Base-by-base conservation (phyloP, 30 jellyfish, hydroid and myxozoan genomes). In the Nemopilema nomurai region DNA sequence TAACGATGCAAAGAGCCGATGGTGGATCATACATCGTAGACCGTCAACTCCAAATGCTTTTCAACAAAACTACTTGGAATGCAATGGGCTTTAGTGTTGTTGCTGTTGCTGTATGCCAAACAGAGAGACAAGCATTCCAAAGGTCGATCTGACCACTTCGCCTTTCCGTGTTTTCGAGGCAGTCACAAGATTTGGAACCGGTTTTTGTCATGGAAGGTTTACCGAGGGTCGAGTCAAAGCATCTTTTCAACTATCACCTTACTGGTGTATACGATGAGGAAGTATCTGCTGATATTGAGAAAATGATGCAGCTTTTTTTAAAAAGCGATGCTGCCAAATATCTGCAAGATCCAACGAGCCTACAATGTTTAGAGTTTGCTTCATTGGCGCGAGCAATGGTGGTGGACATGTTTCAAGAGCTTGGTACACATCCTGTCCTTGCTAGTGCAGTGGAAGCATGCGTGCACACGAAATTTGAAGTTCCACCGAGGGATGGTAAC, bases 401-500 rank as follows among this genome's bases (percentile, higher is more conserved):
- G 49, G 73, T n/a, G 9, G 25, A 19, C 1, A 1, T 23, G 20
- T 16, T 50, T n/a, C 62, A 18, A 24, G 27, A 4, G 31, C 0
- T 80, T 53, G 53, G 51, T 13, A 53, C 19, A 4, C 33, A 80
- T 25, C 81, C 81, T 51, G 29, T 50, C 17, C 52, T 80, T 32
- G 30, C 20, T 22, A 73, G 23, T 17, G 89, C 89, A 22, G 27
- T 28, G 18, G 51, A 16, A 17, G 32, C 49, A 16, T 80, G 89
- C 81, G 51, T 16, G 6, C 81, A 80, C 52, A 32, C 85, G 24
- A 82, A 28, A 13, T 72, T 82, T n/a, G 64, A 33, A 66, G 91
- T 82, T 9, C 85, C 91, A 69, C 84, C 78, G 17, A 71, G 85
- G 57, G 85, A 82, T 72, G 84, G 91, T 16, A 72, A 72, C 20